Conservation (phyloP, 2,113 vertebrate genomes). For the Spermophilus dauricus region DNA sequence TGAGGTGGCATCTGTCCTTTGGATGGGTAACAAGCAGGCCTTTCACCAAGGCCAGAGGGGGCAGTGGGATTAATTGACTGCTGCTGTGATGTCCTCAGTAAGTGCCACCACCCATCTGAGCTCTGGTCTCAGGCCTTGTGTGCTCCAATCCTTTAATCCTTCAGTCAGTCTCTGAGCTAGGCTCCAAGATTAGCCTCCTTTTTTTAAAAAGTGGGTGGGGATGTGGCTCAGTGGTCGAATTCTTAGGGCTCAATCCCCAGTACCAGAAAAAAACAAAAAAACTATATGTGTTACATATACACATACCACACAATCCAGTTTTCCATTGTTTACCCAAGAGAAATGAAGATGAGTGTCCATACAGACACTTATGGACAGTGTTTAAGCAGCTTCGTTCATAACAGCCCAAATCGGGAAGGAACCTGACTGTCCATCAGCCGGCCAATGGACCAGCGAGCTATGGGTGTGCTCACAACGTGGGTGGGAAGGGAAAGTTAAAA, state of each 20-base stretch:
- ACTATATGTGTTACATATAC: not conserved
- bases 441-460: not conserved
- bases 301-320: not conserved
- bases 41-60: not conserved
- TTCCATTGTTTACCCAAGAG: not conserved
- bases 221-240: too few relatives aligned
- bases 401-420: not conserved
- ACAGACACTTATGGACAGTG: fast-evolving
- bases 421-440: not conserved
- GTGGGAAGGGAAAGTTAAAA: not conserved
- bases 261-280: too few relatives aligned
- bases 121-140: not conserved
- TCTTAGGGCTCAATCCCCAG: too few relatives aligned
- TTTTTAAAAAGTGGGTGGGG: too few relatives aligned
- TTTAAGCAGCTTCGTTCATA: not conserved
- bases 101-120: not conserved
- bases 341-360: not conserved
- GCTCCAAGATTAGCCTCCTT: not conserved
- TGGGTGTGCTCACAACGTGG: not conserved
- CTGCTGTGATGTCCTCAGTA: fast-evolving
- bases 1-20: not conserved
- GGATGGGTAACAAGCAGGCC: not conserved
- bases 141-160: not conserved
- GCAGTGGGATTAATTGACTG: fast-evolving
- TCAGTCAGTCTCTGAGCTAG: not conserved